Evolutionary conservation across 2,113 vertebrate genomes (phyloP), one percentile per base, ranked within the genome.

Genomic region (Dipodomys ordii): DNA sequence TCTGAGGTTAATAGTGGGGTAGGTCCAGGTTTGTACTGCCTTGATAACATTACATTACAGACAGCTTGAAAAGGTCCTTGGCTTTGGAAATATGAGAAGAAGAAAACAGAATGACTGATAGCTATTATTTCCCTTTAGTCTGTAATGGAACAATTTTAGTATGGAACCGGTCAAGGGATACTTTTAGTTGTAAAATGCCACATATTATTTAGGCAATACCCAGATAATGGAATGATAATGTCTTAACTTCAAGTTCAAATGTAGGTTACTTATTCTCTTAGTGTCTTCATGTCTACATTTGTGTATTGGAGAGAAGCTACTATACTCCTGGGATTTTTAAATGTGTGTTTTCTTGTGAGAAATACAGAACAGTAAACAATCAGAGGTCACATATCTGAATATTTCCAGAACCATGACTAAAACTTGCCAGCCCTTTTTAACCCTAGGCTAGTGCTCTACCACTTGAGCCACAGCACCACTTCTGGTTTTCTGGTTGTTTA

Each of bases 171-270:
- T 44, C 39, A 87, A 69, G 20, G n/a, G 25, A 68, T 81, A 81
- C 22, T 82, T 82, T 30, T 82, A 86, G n/a, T 49, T 93, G 10
- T 94, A 90, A 95, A 93, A 60, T 93, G 15, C n/a, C 74, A n/a
- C 39, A 7, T 64, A 46, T 8, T 85, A 35, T 71, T 92, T 81
- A 95, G 77, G 64, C 4, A 57, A 87, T 60, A 28, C 35, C 7
- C 65, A 76, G 15, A 2, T 30, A 6, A 94, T 64, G 9, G 25
- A 87, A 18, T 88, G 84, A 60, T 10, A 73, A 87, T 84, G n/a
- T 10, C 32, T 72, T 46, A 89, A 60, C 88, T 84, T 87, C 73
- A 91, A 60, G 91, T 84, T 87, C 78, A 90, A 76, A 68, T 49
- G 1, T 68, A 71, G 28, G 19, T 82, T 80, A 84, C 23, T 83